These are phyloP conservation scores for Patella ulyssiponensis DNA, from an alignment of 2,888 invertebrate genomes.

Conservation along the genomic window DNA sequence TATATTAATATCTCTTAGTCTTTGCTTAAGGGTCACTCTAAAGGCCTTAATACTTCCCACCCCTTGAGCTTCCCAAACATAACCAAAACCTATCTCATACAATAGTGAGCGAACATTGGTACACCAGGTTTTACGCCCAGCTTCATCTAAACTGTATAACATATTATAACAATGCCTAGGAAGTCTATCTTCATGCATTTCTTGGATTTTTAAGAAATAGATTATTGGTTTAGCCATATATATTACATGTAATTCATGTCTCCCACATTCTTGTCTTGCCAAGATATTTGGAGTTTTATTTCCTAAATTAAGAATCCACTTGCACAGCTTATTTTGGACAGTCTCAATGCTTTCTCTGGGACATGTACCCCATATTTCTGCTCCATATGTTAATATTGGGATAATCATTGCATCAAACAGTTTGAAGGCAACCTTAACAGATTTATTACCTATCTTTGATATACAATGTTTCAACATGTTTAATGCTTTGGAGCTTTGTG, in stretches of 20 bases:
- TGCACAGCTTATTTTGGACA: not conserved
- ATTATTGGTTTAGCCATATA: constrained; percentile 9
- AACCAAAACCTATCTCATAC: constrained; percentile 7
- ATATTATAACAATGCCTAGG: not conserved
- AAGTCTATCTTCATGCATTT: constrained; percentile 8
- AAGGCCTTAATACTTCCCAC: constrained; percentile 3
- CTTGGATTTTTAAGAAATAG: constrained; percentile 9
- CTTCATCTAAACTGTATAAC: not conserved
- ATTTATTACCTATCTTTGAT: not conserved
- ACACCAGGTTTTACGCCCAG: constrained; percentile 6
- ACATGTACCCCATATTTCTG: constrained; percentile 8
- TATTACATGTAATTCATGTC: constrained; percentile 7
- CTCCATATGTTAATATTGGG: constrained; percentile 9
- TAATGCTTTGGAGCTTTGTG: constrained; percentile 2
- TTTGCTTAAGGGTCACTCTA: not conserved
- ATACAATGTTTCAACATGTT: constrained; percentile 3
- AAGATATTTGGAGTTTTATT: constrained; percentile 5
- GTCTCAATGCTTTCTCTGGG: constrained; percentile 3
- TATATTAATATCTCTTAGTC: not conserved
- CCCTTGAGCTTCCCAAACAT: not conserved
- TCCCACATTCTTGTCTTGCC: constrained; percentile 3
- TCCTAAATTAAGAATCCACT: not conserved
- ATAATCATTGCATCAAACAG: constrained; percentile 7
- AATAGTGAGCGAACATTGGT: constrained; percentile 7
- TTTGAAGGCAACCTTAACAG: constrained; percentile 6